Percentiles rank a stretch among this genome's conserved stretches.
These are phyloP conservation scores for Myiozetetes cayanensis DNA, from an alignment of 2,113 vertebrate species.

Conservation along the genomic window DNA sequence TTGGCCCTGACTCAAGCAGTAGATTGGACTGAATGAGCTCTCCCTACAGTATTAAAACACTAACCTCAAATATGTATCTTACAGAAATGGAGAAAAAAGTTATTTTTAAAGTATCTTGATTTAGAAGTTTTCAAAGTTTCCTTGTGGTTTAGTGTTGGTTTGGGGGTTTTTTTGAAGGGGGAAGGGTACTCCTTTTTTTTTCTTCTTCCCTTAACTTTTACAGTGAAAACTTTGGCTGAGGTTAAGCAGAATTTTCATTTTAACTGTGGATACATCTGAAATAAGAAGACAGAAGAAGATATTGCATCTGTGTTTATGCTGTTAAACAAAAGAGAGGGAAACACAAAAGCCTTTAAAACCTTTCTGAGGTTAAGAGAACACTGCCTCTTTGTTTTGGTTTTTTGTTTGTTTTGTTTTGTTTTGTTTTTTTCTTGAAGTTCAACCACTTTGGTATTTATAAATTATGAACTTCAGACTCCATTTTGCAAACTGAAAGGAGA, in stretches of 20 bases:
- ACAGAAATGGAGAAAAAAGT: not conserved
- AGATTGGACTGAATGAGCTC: not conserved
- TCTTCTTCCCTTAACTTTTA: not conserved
- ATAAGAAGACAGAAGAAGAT: not conserved
- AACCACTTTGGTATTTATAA: not conserved
- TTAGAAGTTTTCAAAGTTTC: not conserved
- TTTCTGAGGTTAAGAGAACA: not conserved
- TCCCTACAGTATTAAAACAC: not conserved
- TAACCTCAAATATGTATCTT: not conserved
- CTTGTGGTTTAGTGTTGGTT: not conserved
- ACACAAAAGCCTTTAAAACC: not conserved
- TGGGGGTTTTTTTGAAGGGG: not conserved
- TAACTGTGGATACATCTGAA: not conserved
- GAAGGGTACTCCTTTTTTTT: accelerated
- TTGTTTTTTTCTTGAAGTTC: not conserved
- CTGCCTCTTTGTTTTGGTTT: not conserved
- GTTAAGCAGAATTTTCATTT: not conserved
- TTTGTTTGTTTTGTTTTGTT: not conserved
- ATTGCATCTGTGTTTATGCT: not conserved
- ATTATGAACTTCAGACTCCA: not conserved
- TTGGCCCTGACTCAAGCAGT: not conserved
- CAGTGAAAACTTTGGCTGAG: not conserved
- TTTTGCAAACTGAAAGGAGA: not conserved
- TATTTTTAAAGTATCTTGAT: not conserved
- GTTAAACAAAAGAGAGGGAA: not conserved